Percentiles rank a stretch among this genome's conserved stretches.
These are phyloP conservation scores for Chrysaora quinquecirrha DNA, from an alignment of 30 jellyfish, hydroid and myxozoan species.

Conservation along the genomic window DNA sequence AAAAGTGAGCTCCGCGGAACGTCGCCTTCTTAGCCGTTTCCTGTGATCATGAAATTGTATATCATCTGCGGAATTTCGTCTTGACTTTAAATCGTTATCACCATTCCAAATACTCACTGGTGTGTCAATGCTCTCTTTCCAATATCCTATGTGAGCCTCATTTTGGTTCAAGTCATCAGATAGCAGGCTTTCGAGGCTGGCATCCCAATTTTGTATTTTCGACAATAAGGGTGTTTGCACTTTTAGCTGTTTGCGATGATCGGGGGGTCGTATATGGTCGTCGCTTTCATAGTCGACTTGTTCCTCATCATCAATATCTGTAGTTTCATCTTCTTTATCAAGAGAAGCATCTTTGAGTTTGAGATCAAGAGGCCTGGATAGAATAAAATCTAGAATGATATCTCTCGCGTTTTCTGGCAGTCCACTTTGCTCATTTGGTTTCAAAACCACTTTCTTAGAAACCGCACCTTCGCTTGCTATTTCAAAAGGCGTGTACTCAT, in stretches of 20 bases:
- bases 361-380: conserved; percentile 29
- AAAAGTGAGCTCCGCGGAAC: conserved; percentile 22
- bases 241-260: conserved; percentile 47
- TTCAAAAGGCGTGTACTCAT: conserved; percentile 64
- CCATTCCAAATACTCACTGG: background rate
- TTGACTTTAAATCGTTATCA: too few species aligned
- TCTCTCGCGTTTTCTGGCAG: conserved; percentile 74
- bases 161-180: conserved; percentile 10
- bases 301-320: background rate
- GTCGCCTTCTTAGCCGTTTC: background rate
- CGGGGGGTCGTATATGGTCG: background rate
- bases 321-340: background rate
- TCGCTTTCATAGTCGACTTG: too few species aligned
- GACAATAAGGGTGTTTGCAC: conserved; percentile 48
- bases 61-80: background rate
- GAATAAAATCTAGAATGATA: conserved; percentile 46
- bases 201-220: conserved; percentile 51
- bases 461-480: conserved; percentile 13
- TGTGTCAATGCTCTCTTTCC: background rate
- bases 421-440: conserved; percentile 20
- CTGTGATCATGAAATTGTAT: background rate
- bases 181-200: conserved; percentile 57
- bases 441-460: background rate
- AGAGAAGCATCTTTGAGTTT: background rate
- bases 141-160: background rate